Evolutionary conservation across 2,888 invertebrate species (phyloP), one percentile per base, ranked within the genome.

Genomic region (Drepanosiphum platanoidis): DNA sequence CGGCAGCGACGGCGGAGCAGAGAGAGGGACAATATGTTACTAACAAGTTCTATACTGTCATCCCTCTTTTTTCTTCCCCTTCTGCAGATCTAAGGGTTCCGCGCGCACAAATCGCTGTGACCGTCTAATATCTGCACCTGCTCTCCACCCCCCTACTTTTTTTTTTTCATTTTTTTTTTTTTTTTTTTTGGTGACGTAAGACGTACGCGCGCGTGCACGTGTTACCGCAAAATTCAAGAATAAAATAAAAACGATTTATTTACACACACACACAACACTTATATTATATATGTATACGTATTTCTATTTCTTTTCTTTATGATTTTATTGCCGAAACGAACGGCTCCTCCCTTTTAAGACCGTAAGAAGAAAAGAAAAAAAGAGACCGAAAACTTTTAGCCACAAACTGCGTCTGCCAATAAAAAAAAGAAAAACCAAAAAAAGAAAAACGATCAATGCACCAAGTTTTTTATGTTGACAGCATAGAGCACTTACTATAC

Each of bases 51-150:
- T 84, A 52, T 77, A 68, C 75, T 39, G 66, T 84, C 75, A 52
- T 68, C 36, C 68, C 58, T 36, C n/a, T 68, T 70, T 64, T 42
- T 36, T 9, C 36, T 64, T 42, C 46, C 15, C 36, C n/a, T n/a
- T 22, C 36, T 30, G n/a, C n/a, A n/a, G 74, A 36, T 30, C 75
- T 36, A 34, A 84, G 77, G 84, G 81, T 71, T 22, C 70, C 58
- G 46, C 74, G 77, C 58, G 46, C 74, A 84, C 84, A 84, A 84
- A 84, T 84, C 75, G 58, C 75, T n/a, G 84, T 84, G 84, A 84
- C 84, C 84, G 84, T 84, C 84, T 77, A 84, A 84, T 84, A 84
- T 84, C 84, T 77, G 84, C 84, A 84, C 84, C 84, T 84, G 84
- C 84, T 84, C 66, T 13, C 68, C 36, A 4, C 66, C 74, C 83